Percentiles rank a stretch among this genome's conserved stretches.
Conservation (phyloP, 2,113 vertebrate species). For the Spea multiplicata region DNA sequence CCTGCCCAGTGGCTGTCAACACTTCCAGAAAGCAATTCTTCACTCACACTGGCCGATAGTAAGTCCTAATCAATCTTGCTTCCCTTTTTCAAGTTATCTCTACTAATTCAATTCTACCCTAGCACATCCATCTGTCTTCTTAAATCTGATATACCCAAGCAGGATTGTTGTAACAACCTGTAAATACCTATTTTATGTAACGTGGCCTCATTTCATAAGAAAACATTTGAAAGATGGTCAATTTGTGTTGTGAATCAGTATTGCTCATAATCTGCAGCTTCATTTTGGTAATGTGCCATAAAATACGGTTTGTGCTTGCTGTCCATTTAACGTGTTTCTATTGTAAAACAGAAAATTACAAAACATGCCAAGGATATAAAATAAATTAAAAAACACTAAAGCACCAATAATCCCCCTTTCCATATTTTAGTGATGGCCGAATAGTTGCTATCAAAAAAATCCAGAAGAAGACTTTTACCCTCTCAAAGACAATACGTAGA, state of each 20-base stretch:
- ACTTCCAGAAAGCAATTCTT: conserved; percentile 64
- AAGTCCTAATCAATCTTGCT: conserved; percentile 45
- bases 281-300: too few species aligned
- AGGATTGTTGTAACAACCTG: neutral
- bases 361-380: too few species aligned
- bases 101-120: conserved; percentile 15
- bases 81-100: conserved; percentile 27
- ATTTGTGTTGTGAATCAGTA: too few species aligned
- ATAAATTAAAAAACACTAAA: too few species aligned
- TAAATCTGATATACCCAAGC: conserved; percentile 17
- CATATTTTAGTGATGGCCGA: conserved; percentile 71
- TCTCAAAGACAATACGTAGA: conserved; percentile 75
- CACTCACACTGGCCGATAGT: conserved; percentile 76
- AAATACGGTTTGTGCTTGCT: too few species aligned
- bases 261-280: too few species aligned
- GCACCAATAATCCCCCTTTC: neutral
- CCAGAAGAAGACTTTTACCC: conserved; percentile 68
- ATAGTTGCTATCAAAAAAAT: conserved; percentile 80
- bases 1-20: conserved; percentile 58
- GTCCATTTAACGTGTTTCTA: too few species aligned
- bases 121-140: conserved; percentile 6
- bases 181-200: neutral
- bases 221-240: too few species aligned
- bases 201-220: too few species aligned
- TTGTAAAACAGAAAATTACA: too few species aligned